Evolutionary conservation across 2,888 invertebrate species (phyloP).

Genomic region (Acrocyrtus sp.): DNA sequence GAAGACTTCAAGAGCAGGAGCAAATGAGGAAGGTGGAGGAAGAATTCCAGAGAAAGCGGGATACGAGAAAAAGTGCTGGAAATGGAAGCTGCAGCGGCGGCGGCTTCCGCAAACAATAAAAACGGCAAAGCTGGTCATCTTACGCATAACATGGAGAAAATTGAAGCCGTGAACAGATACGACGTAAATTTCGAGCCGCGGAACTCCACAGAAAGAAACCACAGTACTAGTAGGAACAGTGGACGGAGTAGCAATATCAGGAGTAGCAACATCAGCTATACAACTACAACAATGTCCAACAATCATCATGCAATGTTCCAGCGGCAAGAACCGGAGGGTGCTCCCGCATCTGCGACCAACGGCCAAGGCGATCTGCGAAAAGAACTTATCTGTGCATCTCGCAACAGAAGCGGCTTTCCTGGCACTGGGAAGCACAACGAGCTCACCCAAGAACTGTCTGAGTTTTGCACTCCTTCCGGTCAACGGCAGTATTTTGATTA

Average conservation of each 20-base stretch:
- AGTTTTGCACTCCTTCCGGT: constrained; percentile 60
- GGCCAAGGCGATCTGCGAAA: constrained; percentile 57
- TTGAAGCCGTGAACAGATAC: constrained; percentile 30
- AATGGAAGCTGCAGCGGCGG: constrained; percentile 39
- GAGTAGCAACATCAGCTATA: no score
- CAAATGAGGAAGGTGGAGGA: constrained; percentile 87
- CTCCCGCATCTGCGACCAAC: constrained; percentile 59
- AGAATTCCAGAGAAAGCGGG: constrained; percentile 86
- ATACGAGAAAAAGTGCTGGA: constrained; percentile 68
- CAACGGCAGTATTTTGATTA: constrained; percentile 63
- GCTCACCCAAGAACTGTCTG: constrained; percentile 61
- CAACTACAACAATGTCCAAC: background rate
- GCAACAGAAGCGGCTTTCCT: constrained; percentile 56
- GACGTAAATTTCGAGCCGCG: constrained; percentile 34
- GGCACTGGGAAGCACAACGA: constrained; percentile 23
- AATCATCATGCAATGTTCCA: constrained; percentile 31
- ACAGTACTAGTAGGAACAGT: constrained; percentile 28
- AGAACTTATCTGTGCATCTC: constrained; percentile 61
- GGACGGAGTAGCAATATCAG: constrained; percentile 32
- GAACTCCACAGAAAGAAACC: background rate
- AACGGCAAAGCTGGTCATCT: constrained; percentile 2
- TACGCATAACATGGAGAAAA: constrained; percentile 20
- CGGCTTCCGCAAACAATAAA: constrained; percentile 12
- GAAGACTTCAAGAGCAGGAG: constrained; percentile 73
- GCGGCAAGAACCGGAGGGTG: constrained; percentile 65